These are phyloP conservation scores for Euura saliciscinereae DNA, from an alignment of 1,140 invertebrate species.

Conservation along the genomic window DNA sequence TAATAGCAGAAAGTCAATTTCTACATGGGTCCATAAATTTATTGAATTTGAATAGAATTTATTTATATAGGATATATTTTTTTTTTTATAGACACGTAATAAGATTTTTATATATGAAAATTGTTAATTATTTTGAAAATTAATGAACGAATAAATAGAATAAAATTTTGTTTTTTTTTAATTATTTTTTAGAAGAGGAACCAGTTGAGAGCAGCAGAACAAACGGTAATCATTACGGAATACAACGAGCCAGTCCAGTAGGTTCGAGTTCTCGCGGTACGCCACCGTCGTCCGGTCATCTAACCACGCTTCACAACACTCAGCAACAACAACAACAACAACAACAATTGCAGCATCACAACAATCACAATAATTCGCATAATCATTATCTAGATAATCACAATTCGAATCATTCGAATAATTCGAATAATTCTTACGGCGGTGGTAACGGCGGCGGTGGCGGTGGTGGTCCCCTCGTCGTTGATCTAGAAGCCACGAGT, in stretches of 20 bases:
- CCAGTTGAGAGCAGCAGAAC: slow-evolving; percentile 48
- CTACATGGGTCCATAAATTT: no score
- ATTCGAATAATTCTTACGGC: slow-evolving; percentile 25
- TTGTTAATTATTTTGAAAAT: no score
- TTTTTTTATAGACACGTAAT: no score
- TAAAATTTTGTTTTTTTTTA: not conserved
- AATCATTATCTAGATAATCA: slow-evolving; percentile 55
- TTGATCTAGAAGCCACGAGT: slow-evolving; percentile 47
- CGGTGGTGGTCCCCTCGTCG: slow-evolving; percentile 36
- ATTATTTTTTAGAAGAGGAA: slow-evolving; percentile 49
- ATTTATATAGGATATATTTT: no score
- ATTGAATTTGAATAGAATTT: no score
- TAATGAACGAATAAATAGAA: no score
- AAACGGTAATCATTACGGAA: slow-evolving; percentile 45
- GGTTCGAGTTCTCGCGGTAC: slow-evolving; percentile 43
- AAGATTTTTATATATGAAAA: no score
- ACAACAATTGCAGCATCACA: slow-evolving; percentile 43
- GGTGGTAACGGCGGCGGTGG: slow-evolving; percentile 8
- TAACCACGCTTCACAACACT: slow-evolving; percentile 33
- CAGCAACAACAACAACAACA: slow-evolving; percentile 42
- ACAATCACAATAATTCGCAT: slow-evolving; percentile 47
- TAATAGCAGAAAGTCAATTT: no score
- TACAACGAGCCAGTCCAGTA: slow-evolving; percentile 43
- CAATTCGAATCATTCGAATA: slow-evolving; percentile 45
- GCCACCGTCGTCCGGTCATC: slow-evolving; percentile 37